Percentiles rank a stretch among this genome's conserved stretches.
These are phyloP conservation scores for Ascaphus truei DNA, from an alignment of 2,113 vertebrate species.

Conservation along the genomic window DNA sequence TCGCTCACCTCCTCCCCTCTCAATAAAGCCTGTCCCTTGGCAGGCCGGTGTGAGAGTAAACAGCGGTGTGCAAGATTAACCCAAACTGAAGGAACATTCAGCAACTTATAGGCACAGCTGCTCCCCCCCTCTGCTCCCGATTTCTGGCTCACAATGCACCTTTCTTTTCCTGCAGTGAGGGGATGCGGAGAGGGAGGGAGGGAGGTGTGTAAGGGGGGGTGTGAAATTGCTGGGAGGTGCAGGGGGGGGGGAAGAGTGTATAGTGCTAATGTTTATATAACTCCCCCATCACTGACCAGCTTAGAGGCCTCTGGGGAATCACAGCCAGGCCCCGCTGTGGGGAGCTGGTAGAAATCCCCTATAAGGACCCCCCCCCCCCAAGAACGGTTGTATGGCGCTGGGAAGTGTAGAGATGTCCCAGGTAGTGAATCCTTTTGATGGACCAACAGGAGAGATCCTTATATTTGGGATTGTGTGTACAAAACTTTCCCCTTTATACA, in stretches of 20 bases:
- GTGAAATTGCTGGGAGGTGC: background rate
- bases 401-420: no score
- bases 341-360: conserved; percentile 9
- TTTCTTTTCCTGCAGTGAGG: conserved; percentile 70
- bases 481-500: no score
- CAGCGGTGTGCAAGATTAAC: conserved; percentile 72
- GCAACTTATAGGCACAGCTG: conserved; percentile 67
- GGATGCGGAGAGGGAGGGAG: conserved; percentile 15
- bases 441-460: no score
- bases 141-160: conserved; percentile 86
- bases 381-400: no score
- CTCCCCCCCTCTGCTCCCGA: conserved; percentile 47
- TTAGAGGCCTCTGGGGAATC: conserved; percentile 1
- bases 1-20: conserved; percentile 46
- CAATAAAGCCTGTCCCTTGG: conserved; percentile 46
- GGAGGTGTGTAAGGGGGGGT: conserved; percentile 28
- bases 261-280: conserved; percentile 33
- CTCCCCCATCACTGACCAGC: conserved; percentile 12
- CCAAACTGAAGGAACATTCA: conserved; percentile 86
- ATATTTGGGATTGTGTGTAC: no score
- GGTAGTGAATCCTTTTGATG: no score
- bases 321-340: background rate
- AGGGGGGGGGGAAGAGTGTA: conserved; percentile 15
- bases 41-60: conserved; percentile 67
- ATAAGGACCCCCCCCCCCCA: background rate